Evolutionary conservation across 2,113 vertebrate species (phyloP).

Genomic region (Progne subis): DNA sequence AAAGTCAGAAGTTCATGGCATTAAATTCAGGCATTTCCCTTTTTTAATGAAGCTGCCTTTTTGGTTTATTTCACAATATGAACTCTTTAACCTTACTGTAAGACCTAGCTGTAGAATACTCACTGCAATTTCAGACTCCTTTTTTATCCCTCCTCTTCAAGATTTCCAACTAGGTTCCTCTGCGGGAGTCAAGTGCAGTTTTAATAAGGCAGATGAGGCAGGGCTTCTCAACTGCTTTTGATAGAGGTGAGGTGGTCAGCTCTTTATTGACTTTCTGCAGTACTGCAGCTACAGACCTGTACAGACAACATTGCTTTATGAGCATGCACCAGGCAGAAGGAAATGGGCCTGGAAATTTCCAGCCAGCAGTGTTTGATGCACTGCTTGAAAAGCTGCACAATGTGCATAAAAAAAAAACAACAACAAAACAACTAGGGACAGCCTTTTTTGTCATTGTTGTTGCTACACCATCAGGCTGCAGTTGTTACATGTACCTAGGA

Average conservation of each 20-base stretch:
- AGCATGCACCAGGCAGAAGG: slow-evolving; percentile 62
- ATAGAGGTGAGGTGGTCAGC: slow-evolving; percentile 59
- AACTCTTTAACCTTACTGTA: slow-evolving; percentile 28
- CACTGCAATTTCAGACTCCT: slow-evolving; percentile 56
- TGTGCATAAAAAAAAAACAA: slow-evolving; percentile 42
- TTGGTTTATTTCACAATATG: slow-evolving; percentile 18
- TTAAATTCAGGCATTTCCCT: slow-evolving; percentile 5
- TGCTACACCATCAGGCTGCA: slow-evolving; percentile 1
- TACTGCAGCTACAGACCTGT: slow-evolving; percentile 35
- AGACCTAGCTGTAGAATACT: slow-evolving; percentile 15
- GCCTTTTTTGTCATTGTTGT: not conserved
- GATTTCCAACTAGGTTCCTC: slow-evolving; percentile 40
- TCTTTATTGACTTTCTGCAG: slow-evolving; percentile 64
- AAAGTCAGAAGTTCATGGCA: slow-evolving; percentile 38
- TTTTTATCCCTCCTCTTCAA: slow-evolving; percentile 26
- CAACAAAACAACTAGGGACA: slow-evolving; percentile 46
- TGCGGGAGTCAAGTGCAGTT: slow-evolving; percentile 22
- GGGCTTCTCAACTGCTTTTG: slow-evolving; percentile 47
- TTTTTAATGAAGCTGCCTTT: slow-evolving; percentile 1
- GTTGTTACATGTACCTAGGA: not conserved
- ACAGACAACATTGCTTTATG: slow-evolving; percentile 38
- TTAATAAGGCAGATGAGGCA: slow-evolving; percentile 61
- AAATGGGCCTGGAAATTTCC: slow-evolving; percentile 66
- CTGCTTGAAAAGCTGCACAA: slow-evolving; percentile 40
- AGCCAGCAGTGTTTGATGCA: slow-evolving; percentile 41